Base-by-base conservation (phyloP, 2,888 invertebrate genomes). In the Bembecia ichneumoniformis region DNA sequence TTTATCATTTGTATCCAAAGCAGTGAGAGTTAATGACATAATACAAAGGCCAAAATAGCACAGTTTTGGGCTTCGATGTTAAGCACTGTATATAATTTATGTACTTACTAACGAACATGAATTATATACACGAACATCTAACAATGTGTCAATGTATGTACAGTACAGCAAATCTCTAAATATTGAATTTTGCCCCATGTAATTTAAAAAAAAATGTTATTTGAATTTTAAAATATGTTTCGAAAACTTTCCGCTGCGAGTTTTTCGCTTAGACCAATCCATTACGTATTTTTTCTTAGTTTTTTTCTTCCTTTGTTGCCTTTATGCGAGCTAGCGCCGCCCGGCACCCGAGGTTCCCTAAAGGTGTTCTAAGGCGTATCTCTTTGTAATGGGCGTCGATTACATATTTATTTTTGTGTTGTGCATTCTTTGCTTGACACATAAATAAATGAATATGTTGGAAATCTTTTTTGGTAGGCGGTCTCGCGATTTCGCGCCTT, bases 381-480 rank as follows among this genome's bases (percentile, higher is more conserved):
- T 63, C 68, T 60, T 67, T 65, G 71, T 75, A 76, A 79, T 78
- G 74, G 76, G 74, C 76, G 73, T 74, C 78, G 71, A 76, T 78
- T 81, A 83, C 78, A 84, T 86, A 84, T 86, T 84, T 84, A 87
- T 87, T 87, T 83, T 80, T 78, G 80, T 82, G 77, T 81, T 81
- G 63, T 75, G 70, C 80, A 82, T 83, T 84, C 81, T 75, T 74
- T 74, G 75, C 74, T 71, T 83, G 84, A 82, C 83, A 76, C 64
- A 65, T 81, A 80, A 82, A 82, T 82, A 82, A 79, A 81, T 82
- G 81, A 79, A 76, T 77, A 71, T 72, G 68, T 72, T 68, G 63
- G 61, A 64, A 15, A 40, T 46, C 65, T 76, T 59, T 73, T 74
- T 66, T 64, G 61, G 48, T 51, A 48, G 59, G 61, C 57, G 62